phyloP scores from a whole-genome alignment of 2,888 invertebrate genomes.

The Yponomeuta evonymella region DNA sequence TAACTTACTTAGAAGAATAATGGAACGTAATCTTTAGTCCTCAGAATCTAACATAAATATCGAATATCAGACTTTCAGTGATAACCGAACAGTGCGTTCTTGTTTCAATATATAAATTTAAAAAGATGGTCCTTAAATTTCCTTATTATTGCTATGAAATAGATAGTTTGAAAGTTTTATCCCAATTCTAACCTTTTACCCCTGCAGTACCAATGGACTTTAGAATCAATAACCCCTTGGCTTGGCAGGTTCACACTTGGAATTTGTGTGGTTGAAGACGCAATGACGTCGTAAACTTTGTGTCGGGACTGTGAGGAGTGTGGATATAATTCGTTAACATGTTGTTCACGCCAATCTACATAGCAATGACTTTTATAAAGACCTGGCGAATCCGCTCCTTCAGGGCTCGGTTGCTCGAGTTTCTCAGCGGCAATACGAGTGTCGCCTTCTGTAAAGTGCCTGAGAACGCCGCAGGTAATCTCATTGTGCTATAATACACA shows the following conservation, averaged over 20 bases:
- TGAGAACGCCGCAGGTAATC: constrained; percentile 65
- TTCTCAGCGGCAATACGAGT: constrained; percentile 75
- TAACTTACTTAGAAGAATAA: background rate
- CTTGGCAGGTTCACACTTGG: constrained; percentile 21
- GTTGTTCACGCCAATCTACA: constrained; percentile 88
- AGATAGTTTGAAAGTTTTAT: background rate
- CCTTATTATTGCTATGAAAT: background rate
- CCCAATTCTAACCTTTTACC: background rate
- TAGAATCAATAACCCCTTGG: constrained; percentile 63
- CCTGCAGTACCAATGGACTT: constrained; percentile 44
- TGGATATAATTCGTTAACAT: constrained; percentile 51
- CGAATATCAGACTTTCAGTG: no score
- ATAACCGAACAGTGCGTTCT: no score
- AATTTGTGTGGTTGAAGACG: background rate
- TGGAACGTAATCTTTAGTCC: background rate
- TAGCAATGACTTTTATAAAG: constrained; percentile 88
- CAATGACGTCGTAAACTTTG: constrained; percentile 19
- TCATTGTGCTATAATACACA: background rate
- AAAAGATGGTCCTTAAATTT: background rate
- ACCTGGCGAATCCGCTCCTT: constrained; percentile 85
- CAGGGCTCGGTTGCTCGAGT: constrained; percentile 80
- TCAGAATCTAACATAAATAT: background rate
- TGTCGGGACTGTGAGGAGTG: constrained; percentile 13
- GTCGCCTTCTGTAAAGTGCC: constrained; percentile 78
- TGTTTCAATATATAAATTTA: background rate